These are phyloP conservation scores for Tautogolabrus adspersus DNA, from an alignment of 2,113 vertebrate genomes.

Conservation along the genomic window DNA sequence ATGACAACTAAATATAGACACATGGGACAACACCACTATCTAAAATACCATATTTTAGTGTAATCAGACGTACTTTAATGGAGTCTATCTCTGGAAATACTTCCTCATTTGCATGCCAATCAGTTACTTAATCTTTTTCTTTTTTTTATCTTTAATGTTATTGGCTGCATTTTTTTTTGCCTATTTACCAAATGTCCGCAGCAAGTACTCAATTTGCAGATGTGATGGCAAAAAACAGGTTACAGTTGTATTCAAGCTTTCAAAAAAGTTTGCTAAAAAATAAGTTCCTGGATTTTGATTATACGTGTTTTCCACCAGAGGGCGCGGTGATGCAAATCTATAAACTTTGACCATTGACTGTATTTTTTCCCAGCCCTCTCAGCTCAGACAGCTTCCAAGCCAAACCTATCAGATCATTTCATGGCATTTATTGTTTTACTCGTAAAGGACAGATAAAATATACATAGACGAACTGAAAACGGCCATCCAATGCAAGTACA, in stretches of 20 bases:
- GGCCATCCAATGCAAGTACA: too few species aligned
- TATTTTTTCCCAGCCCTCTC: too few species aligned
- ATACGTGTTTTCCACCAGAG: slow-evolving; percentile 41
- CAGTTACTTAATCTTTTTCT: background rate
- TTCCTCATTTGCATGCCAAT: background rate
- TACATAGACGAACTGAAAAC: too few species aligned
- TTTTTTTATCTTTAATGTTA: background rate
- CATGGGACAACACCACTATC: slow-evolving; percentile 15
- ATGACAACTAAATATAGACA: slow-evolving; percentile 84
- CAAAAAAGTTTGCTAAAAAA: background rate
- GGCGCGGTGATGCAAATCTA: slow-evolving; percentile 24
- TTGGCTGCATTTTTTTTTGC: too few species aligned
- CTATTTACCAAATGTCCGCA: background rate
- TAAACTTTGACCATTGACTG: too few species aligned
- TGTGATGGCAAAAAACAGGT: background rate
- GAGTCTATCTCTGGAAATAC: background rate
- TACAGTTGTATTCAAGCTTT: background rate
- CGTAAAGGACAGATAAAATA: too few species aligned
- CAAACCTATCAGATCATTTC: too few species aligned
- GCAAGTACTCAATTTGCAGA: background rate
- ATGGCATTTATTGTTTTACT: background rate
- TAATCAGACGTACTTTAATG: background rate
- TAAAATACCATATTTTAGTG: background rate
- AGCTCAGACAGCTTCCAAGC: background rate
- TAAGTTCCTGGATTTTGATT: background rate